These are phyloP conservation scores for Asarcornis scutulata DNA, from an alignment of 2,113 vertebrate species.

Conservation along the genomic window DNA sequence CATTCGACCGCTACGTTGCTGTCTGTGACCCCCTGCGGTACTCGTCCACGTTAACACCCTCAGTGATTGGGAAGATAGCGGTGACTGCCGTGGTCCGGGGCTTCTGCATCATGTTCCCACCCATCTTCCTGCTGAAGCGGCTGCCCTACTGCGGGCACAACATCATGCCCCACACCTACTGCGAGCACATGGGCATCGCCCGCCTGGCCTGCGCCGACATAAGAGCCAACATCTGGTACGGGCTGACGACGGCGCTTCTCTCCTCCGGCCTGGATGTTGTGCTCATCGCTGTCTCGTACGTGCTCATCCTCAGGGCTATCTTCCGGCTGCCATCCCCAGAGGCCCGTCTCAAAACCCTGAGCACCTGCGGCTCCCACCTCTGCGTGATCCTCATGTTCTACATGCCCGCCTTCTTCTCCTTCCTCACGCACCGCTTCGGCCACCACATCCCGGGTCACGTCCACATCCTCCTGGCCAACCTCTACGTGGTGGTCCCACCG, in stretches of 20 bases:
- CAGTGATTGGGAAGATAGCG: conserved; percentile 21
- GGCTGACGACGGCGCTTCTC: conserved; percentile 60
- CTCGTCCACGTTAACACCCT: not conserved
- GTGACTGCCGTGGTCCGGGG: not conserved
- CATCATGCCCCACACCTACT: conserved; percentile 72
- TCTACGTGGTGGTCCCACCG: conserved; percentile 51
- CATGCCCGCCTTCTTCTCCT: conserved; percentile 68
- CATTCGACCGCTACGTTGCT: conserved; percentile 64
- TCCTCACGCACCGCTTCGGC: conserved; percentile 63
- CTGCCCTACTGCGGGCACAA: conserved; percentile 66
- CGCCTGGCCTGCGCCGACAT: conserved; percentile 75
- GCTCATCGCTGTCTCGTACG: conserved; percentile 54
- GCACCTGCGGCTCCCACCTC: conserved; percentile 72
- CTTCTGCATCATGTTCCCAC: conserved; percentile 58
- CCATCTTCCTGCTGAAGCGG: conserved; percentile 65
- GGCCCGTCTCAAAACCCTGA: conserved; percentile 62
- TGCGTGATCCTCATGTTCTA: conserved; percentile 74
- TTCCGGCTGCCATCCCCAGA: conserved; percentile 13
- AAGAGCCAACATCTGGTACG: conserved; percentile 63
- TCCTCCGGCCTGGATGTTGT: conserved; percentile 58
- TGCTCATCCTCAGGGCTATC: conserved; percentile 33
- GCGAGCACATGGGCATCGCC: conserved; percentile 78
- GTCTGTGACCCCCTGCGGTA: conserved; percentile 69
- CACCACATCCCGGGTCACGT: not conserved
- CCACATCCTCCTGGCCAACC: conserved; percentile 69